Evolutionary conservation across 2,797 vertebrate genomes (phyloP).

Genomic region (Sternarchorhynchus goeldii): DNA sequence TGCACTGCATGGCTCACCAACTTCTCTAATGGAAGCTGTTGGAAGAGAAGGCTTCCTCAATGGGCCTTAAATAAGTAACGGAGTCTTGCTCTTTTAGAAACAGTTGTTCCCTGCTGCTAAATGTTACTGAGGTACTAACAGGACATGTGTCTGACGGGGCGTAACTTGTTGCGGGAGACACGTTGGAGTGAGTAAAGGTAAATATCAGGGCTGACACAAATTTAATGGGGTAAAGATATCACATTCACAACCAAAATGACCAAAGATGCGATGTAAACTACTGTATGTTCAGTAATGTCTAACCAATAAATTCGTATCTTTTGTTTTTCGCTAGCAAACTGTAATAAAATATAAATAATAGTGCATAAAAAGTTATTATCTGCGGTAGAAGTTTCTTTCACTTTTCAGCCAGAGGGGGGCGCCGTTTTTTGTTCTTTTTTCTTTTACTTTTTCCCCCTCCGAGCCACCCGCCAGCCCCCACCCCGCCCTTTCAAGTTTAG

Average conservation of each 20-base stretch:
- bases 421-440: slow-evolving; percentile 37
- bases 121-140: slow-evolving; percentile 17
- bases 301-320: neutral
- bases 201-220: no score
- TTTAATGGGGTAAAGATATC: neutral
- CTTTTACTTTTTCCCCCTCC: slow-evolving; percentile 12
- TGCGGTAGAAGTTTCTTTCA: slow-evolving; percentile 3
- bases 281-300: neutral
- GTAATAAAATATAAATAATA: slow-evolving; percentile 19
- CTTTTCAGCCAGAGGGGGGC: slow-evolving; percentile 60
- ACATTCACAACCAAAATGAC: neutral
- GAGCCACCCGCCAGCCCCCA: no score
- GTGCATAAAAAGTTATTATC: slow-evolving; percentile 15
- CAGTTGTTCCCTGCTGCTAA: slow-evolving; percentile 22
- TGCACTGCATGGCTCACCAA: slow-evolving; percentile 31
- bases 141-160: neutral
- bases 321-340: neutral
- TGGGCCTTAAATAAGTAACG: slow-evolving; percentile 17
- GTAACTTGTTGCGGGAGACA: no score
- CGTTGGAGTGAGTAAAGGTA: no score
- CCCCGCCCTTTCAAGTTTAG: neutral
- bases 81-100: slow-evolving; percentile 8
- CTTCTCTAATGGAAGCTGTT: slow-evolving; percentile 34
- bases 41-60: slow-evolving; percentile 17
- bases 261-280: neutral